Evolutionary conservation across 1,140 invertebrate genomes (phyloP), one percentile per base, ranked within the genome.

Genomic region (Drosophila busckii): DNA sequence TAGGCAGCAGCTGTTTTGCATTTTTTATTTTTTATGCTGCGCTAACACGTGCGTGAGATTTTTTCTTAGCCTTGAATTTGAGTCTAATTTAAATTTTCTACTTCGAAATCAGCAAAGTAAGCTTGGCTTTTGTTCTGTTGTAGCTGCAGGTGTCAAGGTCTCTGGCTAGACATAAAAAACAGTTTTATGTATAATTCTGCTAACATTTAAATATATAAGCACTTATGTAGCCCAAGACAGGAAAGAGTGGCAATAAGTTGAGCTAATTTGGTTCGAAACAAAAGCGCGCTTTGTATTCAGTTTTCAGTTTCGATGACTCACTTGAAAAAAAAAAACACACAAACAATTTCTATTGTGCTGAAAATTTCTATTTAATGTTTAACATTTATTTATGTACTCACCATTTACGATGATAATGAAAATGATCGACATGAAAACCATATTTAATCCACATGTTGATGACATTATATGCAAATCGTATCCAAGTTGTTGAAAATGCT

Each of bases 391-490:
- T 1, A 2, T 9, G 1, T 15, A 67, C 83, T 85, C 45, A 86
- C 84, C 84, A 86, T 86, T 86, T 86, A 84, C 84, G 84, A 85
- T 85, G 84, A 86, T 86, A 82, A 86, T 84, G 67, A 76, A 86
- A 86, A 86, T 86, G 60, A 85, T 86, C 78, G 73, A 82, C 65
- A 78, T 73, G 84, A 86, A 85, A 86, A 75, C 76, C 66, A 86
- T 82, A 59, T 82, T 67, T 83, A 86, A 84, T 76, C 70, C 78
- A 86, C 84, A 86, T 86, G 67, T 86, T 86, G 84, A 85, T 76
- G 84, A 86, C 84, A 86, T 86, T 86, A 85, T 85, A 64, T 80
- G 59, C 29, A 45, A 82, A 49, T 65, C 52, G 76, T 22, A 66
- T 83, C 75, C 75, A 82, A 82, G 35, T 65, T 75, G 52, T 56